These are phyloP conservation scores for Narcine bancroftii DNA, from an alignment of 2,113 vertebrate genomes.

Conservation along the genomic window DNA sequence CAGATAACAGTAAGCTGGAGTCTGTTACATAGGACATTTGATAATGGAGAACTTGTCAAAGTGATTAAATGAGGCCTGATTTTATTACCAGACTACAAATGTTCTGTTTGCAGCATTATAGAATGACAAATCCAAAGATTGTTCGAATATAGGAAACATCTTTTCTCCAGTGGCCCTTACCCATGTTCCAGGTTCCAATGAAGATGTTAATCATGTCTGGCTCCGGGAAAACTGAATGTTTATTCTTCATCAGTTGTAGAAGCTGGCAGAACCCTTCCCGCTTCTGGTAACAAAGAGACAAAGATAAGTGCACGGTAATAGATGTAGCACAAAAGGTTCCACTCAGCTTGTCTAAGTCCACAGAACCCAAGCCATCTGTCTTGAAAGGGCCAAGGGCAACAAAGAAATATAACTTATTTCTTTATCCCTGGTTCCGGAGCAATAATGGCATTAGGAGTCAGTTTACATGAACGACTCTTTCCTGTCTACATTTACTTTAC, in stretches of 20 bases:
- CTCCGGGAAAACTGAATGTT: constrained; percentile 85
- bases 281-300: constrained; percentile 61
- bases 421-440: background rate
- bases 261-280: constrained; percentile 95
- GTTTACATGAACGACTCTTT: background rate
- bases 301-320: background rate
- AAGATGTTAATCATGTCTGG: constrained; percentile 97
- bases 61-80: background rate
- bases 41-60: background rate
- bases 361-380: background rate
- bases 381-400: background rate
- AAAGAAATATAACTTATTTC: background rate
- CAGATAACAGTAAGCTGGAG: background rate
- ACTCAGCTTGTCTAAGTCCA: background rate
- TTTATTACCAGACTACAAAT: background rate
- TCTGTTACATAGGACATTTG: background rate
- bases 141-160: background rate
- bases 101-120: background rate
- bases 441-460: background rate
- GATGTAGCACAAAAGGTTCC: background rate
- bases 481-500: background rate
- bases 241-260: constrained; percentile 98
- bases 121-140: background rate
- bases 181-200: constrained; percentile 98
- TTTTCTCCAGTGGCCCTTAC: constrained; percentile 51